Evolutionary conservation across 1,140 invertebrate species (phyloP).

Genomic region (Dryas iulia): DNA sequence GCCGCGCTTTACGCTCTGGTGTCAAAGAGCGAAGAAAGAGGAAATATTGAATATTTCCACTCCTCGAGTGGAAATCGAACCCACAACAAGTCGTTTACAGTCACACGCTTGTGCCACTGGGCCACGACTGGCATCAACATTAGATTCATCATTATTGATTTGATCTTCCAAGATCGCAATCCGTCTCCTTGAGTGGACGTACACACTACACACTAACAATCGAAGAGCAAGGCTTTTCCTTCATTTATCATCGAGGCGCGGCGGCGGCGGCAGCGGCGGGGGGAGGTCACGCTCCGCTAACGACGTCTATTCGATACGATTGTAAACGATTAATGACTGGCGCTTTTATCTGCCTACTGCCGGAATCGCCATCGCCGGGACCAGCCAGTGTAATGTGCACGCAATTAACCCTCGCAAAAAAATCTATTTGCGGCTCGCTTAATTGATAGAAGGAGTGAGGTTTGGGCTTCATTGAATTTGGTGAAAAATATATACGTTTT

Average conservation of each 20-base stretch:
- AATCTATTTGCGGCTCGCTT: constrained; percentile 5
- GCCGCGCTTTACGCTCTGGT: too few species aligned
- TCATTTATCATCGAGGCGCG: constrained; percentile 24
- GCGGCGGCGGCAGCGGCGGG: not conserved
- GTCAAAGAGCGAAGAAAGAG: too few species aligned
- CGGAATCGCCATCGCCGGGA: constrained; percentile 4
- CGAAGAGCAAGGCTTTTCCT: constrained; percentile 12
- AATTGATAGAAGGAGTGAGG: not conserved
- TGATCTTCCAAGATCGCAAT: too few species aligned
- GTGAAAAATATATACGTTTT: too few species aligned
- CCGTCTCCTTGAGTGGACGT: not conserved
- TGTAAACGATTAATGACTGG: constrained; percentile 16
- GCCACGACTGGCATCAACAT: too few species aligned
- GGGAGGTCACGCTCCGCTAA: constrained; percentile 17
- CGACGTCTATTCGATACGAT: constrained; percentile 22
- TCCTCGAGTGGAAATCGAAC: too few species aligned
- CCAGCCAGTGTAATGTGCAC: constrained; percentile 3
- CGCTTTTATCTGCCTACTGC: constrained; percentile 7
- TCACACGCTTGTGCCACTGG: too few species aligned
- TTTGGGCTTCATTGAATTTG: not conserved
- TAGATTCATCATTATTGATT: too few species aligned
- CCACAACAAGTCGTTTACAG: too few species aligned
- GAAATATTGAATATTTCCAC: too few species aligned
- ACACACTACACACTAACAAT: not conserved
- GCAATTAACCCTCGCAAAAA: constrained; percentile 7